Base-by-base conservation (phyloP, 2,888 invertebrate species). In the Noctua comes region DNA sequence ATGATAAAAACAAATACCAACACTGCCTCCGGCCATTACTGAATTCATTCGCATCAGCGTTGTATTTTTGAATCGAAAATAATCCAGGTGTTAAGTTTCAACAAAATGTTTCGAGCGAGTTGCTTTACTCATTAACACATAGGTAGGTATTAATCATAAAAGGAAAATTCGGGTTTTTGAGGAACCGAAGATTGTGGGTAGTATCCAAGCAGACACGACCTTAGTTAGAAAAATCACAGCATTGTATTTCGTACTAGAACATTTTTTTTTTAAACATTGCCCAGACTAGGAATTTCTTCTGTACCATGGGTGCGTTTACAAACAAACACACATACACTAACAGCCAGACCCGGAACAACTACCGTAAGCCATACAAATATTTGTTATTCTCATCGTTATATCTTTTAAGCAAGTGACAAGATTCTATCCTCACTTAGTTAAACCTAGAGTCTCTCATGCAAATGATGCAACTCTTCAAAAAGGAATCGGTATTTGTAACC, bases 401-500 rank as follows among this genome's bases (percentile, higher is more conserved):
- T 59, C 6, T 59, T 59, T 59, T 1, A 27, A 27, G 27, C 7
- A 18, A 59, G 18, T 59, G 16, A 27, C 27, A 62, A 31, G 2
- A 1, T 10, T 31, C 8, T 27, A 62, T 21, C 21, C 1, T 27
- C 6, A 13, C 0, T 57, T 27, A 64, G 10, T 64, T 31, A 16
- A 54, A 16, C 8, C 16, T 16, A 80, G 69, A 70, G n/a, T 10
- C 21, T 24, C n/a, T 36, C 36, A 21, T 27, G 24, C 43, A 78
- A 69, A 57, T 46, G 48, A 77, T 62, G 5, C 24, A 83, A 51
- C 68, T 18, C 57, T 71, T 65, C 21, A 73, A 80, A 89, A 89
- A 85, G 79, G 76, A 89, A 89, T 90, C 73, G n/a, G 57, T 78
- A 57, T 36, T 71, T 59, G 89, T 88, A 77, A 75, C 86, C 85